phyloP scores from a whole-genome alignment of 2,888 invertebrate species.

The Hedya salicella region DNA sequence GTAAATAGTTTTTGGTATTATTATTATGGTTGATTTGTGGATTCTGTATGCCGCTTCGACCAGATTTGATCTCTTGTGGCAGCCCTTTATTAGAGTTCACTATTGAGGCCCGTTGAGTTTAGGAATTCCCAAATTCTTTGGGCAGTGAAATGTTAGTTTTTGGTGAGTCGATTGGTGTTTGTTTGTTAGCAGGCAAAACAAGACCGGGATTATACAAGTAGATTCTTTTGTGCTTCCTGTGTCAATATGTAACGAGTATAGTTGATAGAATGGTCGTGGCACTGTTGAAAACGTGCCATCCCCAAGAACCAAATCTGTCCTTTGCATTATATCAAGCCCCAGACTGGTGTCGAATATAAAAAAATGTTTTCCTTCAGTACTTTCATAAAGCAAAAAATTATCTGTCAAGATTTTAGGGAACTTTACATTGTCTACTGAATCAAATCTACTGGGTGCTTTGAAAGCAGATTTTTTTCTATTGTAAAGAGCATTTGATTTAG shows the following conservation, averaged over 20 bases:
- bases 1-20: too few species aligned
- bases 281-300: conserved; percentile 3
- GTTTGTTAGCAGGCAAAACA: neutral
- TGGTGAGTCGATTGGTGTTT: too few species aligned
- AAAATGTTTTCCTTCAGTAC: neutral
- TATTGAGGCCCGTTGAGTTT: too few species aligned
- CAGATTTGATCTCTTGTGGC: too few species aligned
- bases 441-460: neutral
- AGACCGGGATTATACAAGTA: neutral
- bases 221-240: conserved; percentile 3
- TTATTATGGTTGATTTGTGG: too few species aligned
- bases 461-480: neutral
- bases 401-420: neutral
- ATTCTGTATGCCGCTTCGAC: too few species aligned
- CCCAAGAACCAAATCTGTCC: neutral
- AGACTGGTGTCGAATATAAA: neutral
- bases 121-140: too few species aligned
- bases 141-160: too few species aligned
- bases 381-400: neutral
- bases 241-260: conserved; percentile 1
- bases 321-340: neutral
- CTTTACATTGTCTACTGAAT: conserved; percentile 2
- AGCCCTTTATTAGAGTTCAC: too few species aligned
- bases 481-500: neutral
- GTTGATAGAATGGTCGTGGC: neutral